Percentiles rank a stretch among this genome's conserved stretches.
phyloP scores from a whole-genome alignment of 1,140 invertebrate genomes.

The Mactra quadrangularis region DNA sequence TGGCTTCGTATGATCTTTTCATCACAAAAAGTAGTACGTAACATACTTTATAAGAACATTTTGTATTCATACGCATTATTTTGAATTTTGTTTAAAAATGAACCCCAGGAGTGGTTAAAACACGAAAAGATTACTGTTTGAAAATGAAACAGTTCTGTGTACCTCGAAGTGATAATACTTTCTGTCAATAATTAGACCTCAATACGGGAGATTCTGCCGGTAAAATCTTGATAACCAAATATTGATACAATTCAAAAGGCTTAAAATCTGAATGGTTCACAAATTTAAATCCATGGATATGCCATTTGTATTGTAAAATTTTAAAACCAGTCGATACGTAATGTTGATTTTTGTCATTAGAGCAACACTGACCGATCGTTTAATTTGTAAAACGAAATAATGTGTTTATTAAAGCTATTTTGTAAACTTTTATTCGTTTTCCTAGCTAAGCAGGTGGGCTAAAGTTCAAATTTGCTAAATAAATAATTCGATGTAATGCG shows the following conservation, averaged over 20 bases:
- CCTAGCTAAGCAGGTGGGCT: slow-evolving; percentile 18
- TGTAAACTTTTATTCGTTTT: slow-evolving; percentile 35
- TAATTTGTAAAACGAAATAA: slow-evolving; percentile 36
- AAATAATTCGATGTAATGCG: slow-evolving; percentile 50
- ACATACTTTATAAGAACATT: too few relatives aligned
- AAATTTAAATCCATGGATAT: slow-evolving; percentile 11
- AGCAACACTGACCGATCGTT: slow-evolving; percentile 3
- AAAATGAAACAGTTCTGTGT: neutral
- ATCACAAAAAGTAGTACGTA: too few relatives aligned
- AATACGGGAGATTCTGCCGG: slow-evolving; percentile 1
- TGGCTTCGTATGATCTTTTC: too few relatives aligned
- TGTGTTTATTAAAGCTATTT: slow-evolving; percentile 35
- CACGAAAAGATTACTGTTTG: too few relatives aligned
- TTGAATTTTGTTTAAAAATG: too few relatives aligned
- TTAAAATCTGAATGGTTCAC: slow-evolving; percentile 34
- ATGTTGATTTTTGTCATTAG: slow-evolving; percentile 32
- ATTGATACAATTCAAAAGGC: slow-evolving; percentile 46
- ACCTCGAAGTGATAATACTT: neutral
- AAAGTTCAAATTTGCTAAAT: slow-evolving; percentile 24
- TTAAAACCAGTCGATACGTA: neutral
- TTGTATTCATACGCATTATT: too few relatives aligned
- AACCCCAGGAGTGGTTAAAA: too few relatives aligned
- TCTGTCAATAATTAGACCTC: slow-evolving; percentile 24
- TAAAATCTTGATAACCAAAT: slow-evolving; percentile 41
- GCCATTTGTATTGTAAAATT: neutral